These are phyloP conservation scores for Anoura caudifer DNA, from an alignment of 2,113 vertebrate genomes.

Conservation along the genomic window DNA sequence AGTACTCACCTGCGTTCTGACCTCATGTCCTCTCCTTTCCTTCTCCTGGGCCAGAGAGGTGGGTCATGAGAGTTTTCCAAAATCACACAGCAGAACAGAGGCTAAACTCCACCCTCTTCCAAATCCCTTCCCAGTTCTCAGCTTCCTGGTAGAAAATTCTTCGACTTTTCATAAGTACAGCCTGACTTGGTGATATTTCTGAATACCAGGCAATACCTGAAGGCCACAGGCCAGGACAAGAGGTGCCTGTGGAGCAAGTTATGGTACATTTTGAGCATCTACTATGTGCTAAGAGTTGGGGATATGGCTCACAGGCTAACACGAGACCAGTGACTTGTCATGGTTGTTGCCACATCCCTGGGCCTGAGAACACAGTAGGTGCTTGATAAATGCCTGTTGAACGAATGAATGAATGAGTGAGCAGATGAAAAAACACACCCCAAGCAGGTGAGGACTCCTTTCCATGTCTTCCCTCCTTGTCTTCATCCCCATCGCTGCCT, in stretches of 20 bases:
- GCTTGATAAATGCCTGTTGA: background rate
- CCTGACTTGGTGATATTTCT: background rate
- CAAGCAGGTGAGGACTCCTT: background rate
- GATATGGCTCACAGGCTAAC: background rate
- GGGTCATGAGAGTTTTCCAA: background rate
- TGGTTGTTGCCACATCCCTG: background rate
- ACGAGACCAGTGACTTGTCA: background rate
- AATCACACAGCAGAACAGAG: constrained; percentile 36
- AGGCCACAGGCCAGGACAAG: background rate
- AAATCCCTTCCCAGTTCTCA: background rate
- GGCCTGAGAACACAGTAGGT: background rate
- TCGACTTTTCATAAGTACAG: background rate
- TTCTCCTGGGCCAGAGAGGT: constrained; percentile 9
- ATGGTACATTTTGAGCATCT: background rate
- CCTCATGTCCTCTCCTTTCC: background rate
- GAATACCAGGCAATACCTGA: background rate
- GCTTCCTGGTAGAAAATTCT: background rate
- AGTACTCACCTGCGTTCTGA: constrained; percentile 39
- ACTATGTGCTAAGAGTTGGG: background rate
- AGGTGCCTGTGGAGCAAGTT: background rate
- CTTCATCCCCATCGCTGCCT: background rate
- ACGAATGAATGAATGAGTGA: background rate
- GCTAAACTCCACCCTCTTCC: background rate
- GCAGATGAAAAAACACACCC: background rate
- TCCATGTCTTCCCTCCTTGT: background rate